Evolutionary conservation across 2,113 vertebrate species (phyloP).

Genomic region (Castor canadensis): DNA sequence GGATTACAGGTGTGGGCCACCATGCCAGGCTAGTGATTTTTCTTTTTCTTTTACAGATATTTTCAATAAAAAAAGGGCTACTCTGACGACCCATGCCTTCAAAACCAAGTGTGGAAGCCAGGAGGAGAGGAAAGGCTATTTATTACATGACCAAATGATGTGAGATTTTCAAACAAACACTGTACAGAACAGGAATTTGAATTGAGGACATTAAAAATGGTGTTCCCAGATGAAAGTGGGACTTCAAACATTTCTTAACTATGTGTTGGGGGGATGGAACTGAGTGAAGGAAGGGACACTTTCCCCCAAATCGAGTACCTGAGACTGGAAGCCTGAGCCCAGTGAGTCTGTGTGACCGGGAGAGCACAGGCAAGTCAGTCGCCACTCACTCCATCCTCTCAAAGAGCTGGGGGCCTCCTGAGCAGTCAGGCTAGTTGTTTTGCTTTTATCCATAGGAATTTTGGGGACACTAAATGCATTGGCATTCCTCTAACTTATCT

Average conservation of each 20-base stretch:
- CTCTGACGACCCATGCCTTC: background rate
- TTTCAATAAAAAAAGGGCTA: conserved; percentile 22
- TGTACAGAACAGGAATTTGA: background rate
- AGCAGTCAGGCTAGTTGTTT: background rate
- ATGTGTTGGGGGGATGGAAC: background rate
- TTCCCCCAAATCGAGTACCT: background rate
- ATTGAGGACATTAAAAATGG: background rate
- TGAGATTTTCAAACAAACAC: background rate
- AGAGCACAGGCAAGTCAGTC: background rate
- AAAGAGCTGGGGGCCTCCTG: background rate
- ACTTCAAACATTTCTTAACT: background rate
- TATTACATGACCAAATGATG: background rate
- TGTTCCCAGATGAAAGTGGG: background rate
- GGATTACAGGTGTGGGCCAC: too few species aligned
- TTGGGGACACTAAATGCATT: background rate
- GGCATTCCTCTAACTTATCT: background rate
- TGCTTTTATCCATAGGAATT: background rate
- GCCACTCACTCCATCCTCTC: background rate
- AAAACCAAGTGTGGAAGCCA: background rate
- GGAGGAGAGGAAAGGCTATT: background rate
- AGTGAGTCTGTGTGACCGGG: background rate
- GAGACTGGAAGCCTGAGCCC: background rate
- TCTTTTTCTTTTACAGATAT: background rate
- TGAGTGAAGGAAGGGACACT: background rate
- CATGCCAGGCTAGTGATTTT: too few species aligned